Conservation (phyloP, 2,113 vertebrate genomes). For the Cynopterus brachyotis region DNA sequence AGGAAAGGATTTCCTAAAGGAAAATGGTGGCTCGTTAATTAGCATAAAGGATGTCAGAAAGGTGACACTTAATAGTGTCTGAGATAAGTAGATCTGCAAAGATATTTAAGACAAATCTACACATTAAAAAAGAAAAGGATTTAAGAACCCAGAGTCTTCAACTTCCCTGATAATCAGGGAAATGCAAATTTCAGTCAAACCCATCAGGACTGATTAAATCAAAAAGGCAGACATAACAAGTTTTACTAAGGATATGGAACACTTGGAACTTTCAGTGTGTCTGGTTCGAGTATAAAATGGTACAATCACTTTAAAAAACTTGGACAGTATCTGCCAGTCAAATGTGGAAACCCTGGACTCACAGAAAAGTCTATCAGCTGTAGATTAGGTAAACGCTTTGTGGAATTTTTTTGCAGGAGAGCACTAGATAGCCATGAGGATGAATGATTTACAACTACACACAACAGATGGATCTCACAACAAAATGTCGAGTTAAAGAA, state of each 20-base stretch:
- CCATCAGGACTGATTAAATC: not conserved
- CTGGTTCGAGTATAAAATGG: not conserved
- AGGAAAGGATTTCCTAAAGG: not conserved
- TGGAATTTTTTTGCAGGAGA: no score
- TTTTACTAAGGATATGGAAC: not conserved
- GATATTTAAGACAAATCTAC: not conserved
- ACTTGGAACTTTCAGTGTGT: not conserved
- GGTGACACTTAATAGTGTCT: not conserved
- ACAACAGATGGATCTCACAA: not conserved
- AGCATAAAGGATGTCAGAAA: not conserved
- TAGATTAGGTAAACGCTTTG: not conserved
- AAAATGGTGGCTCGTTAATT: not conserved
- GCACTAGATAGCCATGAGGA: not conserved
- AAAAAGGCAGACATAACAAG: not conserved
- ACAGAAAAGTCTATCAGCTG: not conserved
- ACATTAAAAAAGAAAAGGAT: not conserved
- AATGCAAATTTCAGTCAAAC: not conserved
- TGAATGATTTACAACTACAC: not conserved
- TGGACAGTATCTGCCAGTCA: not conserved
- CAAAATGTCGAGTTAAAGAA: not conserved
- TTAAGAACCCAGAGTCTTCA: not conserved
- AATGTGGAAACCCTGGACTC: not conserved
- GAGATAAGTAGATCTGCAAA: not conserved
- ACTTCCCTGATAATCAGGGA: not conserved
- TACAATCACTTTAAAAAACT: not conserved